Evolutionary conservation across 2,797 vertebrate species (phyloP).

Genomic region (Lepus oiostolus): DNA sequence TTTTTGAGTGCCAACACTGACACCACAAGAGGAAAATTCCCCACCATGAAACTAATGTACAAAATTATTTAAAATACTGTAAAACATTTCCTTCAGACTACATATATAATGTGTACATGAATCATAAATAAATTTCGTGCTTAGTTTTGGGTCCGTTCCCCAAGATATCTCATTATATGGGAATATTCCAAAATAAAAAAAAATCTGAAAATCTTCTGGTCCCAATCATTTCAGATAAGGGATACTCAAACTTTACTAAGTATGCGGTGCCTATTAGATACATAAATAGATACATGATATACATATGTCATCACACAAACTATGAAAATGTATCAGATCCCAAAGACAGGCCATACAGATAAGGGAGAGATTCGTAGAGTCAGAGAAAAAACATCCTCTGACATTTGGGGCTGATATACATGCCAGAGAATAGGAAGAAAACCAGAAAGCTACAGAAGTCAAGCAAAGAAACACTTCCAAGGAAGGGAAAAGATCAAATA

Average conservation of each 20-base stretch:
- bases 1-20: not conserved
- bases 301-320: not conserved
- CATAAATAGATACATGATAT: not conserved
- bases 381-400: not conserved
- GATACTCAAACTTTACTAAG: not conserved
- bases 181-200: not conserved
- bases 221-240: not conserved
- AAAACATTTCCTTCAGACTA: not conserved
- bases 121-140: not conserved
- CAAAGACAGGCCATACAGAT: not conserved
- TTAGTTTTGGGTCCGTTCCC: not conserved
- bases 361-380: not conserved
- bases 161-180: not conserved
- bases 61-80: not conserved
- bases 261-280: not conserved
- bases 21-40: not conserved
- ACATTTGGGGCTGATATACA: conserved; percentile 1
- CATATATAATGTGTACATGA: too few species aligned
- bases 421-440: not conserved
- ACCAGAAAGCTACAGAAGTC: not conserved
- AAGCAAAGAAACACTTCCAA: not conserved
- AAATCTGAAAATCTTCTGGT: not conserved
- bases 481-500: not conserved
- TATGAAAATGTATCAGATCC: not conserved
- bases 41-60: not conserved